A percentile compares a stretch with the other conserved stretches of the same genome.
Evolutionary conservation across 2,113 vertebrate species (phyloP).

Genomic region (Chloropsis hardwickii): DNA sequence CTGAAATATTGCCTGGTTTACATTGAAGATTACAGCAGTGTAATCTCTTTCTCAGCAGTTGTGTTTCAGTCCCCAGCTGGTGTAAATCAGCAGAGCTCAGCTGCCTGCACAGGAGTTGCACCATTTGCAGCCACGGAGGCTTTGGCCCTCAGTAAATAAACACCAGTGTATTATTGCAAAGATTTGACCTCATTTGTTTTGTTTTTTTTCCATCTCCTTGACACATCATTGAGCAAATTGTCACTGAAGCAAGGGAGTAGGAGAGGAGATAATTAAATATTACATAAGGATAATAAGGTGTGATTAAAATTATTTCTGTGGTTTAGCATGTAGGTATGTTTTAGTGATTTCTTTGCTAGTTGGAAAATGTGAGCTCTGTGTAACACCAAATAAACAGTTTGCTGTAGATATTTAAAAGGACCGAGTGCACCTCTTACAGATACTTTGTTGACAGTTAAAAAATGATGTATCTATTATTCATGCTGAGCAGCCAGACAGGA

Average conservation of each 20-base stretch:
- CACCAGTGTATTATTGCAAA: background rate
- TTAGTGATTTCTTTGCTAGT: background rate
- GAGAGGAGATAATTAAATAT: constrained; percentile 37
- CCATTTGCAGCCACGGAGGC: background rate
- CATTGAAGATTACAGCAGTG: background rate
- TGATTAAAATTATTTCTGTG: background rate
- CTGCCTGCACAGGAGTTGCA: background rate
- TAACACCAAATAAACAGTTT: constrained; percentile 39
- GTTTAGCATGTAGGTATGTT: background rate
- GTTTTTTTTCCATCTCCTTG: background rate
- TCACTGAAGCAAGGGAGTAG: background rate
- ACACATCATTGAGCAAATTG: constrained; percentile 36
- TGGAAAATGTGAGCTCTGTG: background rate
- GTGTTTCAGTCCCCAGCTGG: background rate
- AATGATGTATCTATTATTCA: constrained; percentile 70
- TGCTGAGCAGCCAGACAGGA: constrained; percentile 32
- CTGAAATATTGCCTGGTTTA: background rate
- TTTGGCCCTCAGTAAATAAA: constrained; percentile 33
- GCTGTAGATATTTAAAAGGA: constrained; percentile 44
- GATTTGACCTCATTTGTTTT: constrained; percentile 8
- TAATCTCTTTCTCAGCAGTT: background rate
- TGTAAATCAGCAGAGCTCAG: background rate
- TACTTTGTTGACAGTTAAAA: constrained; percentile 69
- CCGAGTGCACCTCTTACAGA: constrained; percentile 29
- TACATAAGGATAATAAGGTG: constrained; percentile 30